Base-by-base conservation (phyloP, 2,888 invertebrate species). In the Cosmia pyralina region DNA sequence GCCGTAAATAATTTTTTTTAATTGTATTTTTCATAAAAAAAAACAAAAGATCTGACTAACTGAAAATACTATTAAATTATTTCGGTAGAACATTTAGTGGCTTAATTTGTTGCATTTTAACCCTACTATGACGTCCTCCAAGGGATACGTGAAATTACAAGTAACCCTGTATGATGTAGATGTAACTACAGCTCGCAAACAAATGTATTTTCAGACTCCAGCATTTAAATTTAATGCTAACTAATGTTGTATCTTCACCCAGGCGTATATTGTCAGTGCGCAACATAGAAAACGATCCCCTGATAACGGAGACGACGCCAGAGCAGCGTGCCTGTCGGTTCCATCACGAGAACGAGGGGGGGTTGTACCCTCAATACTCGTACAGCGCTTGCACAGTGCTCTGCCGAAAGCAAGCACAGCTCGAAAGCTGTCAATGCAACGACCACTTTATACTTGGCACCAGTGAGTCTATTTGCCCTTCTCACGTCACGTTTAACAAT, bases 351-450 rank as follows among this genome's bases (percentile, higher is more conserved):
- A 97, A 97, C 69, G 92, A 96, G 65, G 93, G 97, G 15, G 96
- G 97, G 44, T 95, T 97, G 0, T 97, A 97, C 90, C 95, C 96
- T 0, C 94, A 96, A 75, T 98, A 98, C 89, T 98, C 98, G 60
- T 98, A 97, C 89, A 97, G 97, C 86, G 97, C 97, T 0, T 98
- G 98, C 87, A 97, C 97, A 0, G 97, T 98, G 0, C 97, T 97
- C 72, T 98, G 98, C 84, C 96, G 98, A 62, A 97, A 97, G 90
- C 93, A 95, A 76, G 97, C 97, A 0, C 97, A 98, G 87, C 84
- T 97, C 38, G 90, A 95, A 28, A 86, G 95, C 6, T 98, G 98
- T 88, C 96, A 97, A 65, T 98, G 98, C 90, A 97, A 97, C 57
- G 97, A 97, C 85, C 98, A 98, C 88, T 95, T 97, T 64, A 97